Evolutionary conservation across 2,888 invertebrate genomes (phyloP), one percentile per base, ranked within the genome.

Genomic region (Iphiclides podalirius): DNA sequence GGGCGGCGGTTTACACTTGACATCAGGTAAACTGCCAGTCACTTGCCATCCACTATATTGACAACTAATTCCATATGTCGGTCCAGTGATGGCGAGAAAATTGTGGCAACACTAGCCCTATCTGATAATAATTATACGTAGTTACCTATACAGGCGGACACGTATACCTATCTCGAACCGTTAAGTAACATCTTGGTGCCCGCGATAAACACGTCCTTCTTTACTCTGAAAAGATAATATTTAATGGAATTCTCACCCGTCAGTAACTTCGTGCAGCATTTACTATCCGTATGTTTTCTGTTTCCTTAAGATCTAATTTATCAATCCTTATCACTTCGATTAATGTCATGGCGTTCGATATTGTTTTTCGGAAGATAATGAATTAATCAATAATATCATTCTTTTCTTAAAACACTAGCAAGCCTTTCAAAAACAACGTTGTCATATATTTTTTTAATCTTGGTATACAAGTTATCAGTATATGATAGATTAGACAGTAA

Each of bases 341-440:
- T 79, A 76, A 74, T 74, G 72, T 72, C 71, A 76, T 61, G 73
- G 70, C 50, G 52, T 57, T 41, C 53, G 63, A 67, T 66, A 63
- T 63, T 52, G 43, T 28, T 44, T 34, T 44, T 13, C 11, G 11
- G 12, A 15, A 38, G 48, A 39, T 43, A 52, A 55, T 52, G 39
- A 42, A 28, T 51, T 11, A 31, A 14, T 37, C 23, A 26, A 15
- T 23, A 14, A 1, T 1, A 2, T 13, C 7, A 4, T 15, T n/a
- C n/a, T 9, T 44, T 14, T 26, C 26, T 26, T 26, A 23, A 34
- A 45, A 14, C 20, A 20, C 13, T 20, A 20, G 13, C 31, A n/a
- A n/a, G n/a, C n/a, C n/a, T n/a, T n/a, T n/a, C n/a, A n/a, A n/a
- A n/a, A n/a, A n/a, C n/a, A n/a, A n/a, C n/a, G n/a, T n/a, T n/a